Evolutionary conservation across 2,113 vertebrate genomes (phyloP), one percentile per base, ranked within the genome.

Genomic region (Hypanus sabinus): DNA sequence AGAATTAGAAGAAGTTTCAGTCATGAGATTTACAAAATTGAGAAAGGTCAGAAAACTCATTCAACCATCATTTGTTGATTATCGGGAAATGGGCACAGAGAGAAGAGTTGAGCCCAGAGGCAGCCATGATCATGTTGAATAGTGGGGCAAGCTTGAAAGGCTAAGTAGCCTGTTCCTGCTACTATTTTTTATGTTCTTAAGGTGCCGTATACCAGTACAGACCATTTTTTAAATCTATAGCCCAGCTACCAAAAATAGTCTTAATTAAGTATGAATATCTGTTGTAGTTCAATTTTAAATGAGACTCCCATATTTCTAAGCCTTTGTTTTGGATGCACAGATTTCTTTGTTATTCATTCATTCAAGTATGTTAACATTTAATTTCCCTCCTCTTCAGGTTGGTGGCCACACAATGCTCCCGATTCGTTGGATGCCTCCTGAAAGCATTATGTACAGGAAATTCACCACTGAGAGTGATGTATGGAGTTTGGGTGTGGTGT

Each of bases 381-480:
- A 55, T 81, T 0, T 95, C 94, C 90, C 22, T 95, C 94, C 83
- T 83, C 87, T 18, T 92, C 94, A 99, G 99, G 99, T 99, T 18
- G 99, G 99, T 12, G 99, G 99, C 93, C 99, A 99, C 95, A 99
- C 99, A 36, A 99, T 99, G 99, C 95, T 99, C 94, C 99, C 99
- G 33, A 99, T 99, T 94, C 98, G 99, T 85, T 99, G 99, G 99
- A 99, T 99, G 99, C 99, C 99, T 93, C 99, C 99, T 27, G 99
- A 99, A 95, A 99, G 99, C 96, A 99, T 99, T 96, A 99, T 99
- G 99, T 99, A 99, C 95, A 97, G 99, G 96, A 99, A 99, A 95
- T 99, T 99, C 96, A 99, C 99, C 95, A 99, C 99, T 0, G 99
- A 99, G 96, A 99, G 99, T 0, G 99, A 99, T 8, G 99, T 99